These are phyloP conservation scores for Desmodus rotundus DNA, from an alignment of 2,113 vertebrate genomes.

Conservation along the genomic window DNA sequence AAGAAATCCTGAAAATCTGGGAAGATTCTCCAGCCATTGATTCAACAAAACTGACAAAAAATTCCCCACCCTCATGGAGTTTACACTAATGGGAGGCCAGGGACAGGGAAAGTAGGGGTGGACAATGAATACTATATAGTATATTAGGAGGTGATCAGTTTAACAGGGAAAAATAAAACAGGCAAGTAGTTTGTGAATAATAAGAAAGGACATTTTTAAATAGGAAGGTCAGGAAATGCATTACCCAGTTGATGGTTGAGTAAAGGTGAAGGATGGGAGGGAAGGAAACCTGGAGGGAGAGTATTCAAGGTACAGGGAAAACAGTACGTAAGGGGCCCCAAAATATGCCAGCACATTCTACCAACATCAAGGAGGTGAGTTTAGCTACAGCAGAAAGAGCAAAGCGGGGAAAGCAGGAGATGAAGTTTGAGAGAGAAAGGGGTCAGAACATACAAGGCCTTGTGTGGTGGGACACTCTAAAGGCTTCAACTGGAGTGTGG, in stretches of 20 bases:
- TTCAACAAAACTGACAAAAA: background rate
- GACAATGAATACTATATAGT: background rate
- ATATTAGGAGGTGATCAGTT: background rate
- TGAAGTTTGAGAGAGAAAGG: background rate
- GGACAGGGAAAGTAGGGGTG: accelerated
- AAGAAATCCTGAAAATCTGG: background rate
- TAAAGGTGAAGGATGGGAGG: background rate
- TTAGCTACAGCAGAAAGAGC: background rate
- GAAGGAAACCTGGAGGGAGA: background rate
- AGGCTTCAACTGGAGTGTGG: background rate
- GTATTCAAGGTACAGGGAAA: background rate
- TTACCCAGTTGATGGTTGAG: background rate
- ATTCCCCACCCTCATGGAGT: background rate
- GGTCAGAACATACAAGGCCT: accelerated
- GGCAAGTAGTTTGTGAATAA: background rate
- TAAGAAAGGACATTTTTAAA: background rate
- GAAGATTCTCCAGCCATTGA: background rate
- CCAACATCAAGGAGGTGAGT: background rate
- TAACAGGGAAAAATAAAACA: background rate
- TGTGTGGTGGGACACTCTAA: accelerated
- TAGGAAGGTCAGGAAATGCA: background rate
- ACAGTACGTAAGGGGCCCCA: background rate
- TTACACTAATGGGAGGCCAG: background rate
- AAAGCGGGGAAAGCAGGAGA: no score
- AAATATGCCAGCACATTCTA: background rate